A percentile compares a stretch with the other conserved stretches of the same genome.
Evolutionary conservation across 2,888 invertebrate genomes (phyloP).

Genomic region (Apoderus coryli): DNA sequence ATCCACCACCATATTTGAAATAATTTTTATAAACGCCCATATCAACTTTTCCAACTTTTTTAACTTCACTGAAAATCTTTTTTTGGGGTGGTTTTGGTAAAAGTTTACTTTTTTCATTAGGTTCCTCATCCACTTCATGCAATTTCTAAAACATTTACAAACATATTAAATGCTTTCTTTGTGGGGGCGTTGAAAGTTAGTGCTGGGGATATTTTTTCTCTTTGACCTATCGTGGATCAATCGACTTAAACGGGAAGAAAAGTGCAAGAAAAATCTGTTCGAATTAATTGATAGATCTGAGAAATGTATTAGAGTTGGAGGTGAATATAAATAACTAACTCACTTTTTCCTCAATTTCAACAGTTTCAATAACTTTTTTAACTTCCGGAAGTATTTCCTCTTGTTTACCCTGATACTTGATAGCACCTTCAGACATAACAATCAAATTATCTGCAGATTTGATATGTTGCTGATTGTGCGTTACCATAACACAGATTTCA

Average conservation of each 20-base stretch:
- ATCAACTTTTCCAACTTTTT: conserved; percentile 23
- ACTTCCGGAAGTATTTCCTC: conserved; percentile 16
- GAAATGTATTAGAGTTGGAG: no score
- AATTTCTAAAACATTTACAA: no score
- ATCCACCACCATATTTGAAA: conserved; percentile 23
- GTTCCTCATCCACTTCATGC: conserved; percentile 8
- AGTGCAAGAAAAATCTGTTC: not conserved
- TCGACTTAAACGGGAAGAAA: not conserved
- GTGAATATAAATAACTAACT: no score
- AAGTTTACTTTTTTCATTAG: conserved; percentile 14
- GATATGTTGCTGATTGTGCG: conserved; percentile 20
- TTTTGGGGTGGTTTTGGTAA: conserved; percentile 9
- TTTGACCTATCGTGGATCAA: no score
- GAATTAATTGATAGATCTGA: no score
- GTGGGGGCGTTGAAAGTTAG: no score
- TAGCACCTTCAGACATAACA: conserved; percentile 27
- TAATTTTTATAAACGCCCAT: conserved; percentile 23
- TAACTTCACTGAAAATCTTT: conserved; percentile 22
- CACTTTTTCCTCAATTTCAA: conserved; percentile 9
- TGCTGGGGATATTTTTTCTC: not conserved
- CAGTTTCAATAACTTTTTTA: conserved; percentile 15
- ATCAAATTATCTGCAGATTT: conserved; percentile 31
- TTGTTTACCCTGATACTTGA: conserved; percentile 17
- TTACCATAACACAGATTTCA: conserved; percentile 34
- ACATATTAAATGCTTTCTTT: no score